A percentile compares a stretch with the other conserved stretches of the same genome.
Evolutionary conservation across 2,113 vertebrate species (phyloP).

Genomic region (Glaucomys volans): DNA sequence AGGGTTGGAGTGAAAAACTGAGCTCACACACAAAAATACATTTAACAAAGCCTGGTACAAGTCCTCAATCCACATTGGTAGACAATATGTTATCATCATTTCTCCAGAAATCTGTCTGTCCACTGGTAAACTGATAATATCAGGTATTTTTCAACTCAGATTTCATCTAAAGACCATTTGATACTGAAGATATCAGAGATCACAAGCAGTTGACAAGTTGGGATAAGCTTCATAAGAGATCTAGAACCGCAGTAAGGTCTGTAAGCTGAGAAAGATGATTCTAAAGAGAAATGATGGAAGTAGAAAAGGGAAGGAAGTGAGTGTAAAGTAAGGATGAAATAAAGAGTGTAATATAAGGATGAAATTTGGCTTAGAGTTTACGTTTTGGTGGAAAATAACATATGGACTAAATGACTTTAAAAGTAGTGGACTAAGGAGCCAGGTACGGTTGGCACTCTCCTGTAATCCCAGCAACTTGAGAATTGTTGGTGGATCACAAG

Average conservation of each 20-base stretch:
- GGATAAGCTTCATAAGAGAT: neutral
- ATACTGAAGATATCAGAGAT: neutral
- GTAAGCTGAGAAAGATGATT: neutral
- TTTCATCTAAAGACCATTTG: neutral
- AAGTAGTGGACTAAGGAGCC: neutral
- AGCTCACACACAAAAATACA: constrained; percentile 14
- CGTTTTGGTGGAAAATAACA: constrained; percentile 31
- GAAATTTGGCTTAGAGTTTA: neutral
- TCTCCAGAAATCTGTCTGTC: constrained; percentile 30
- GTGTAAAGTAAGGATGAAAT: too few relatives aligned
- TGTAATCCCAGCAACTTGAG: too few relatives aligned
- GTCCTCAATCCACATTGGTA: neutral
- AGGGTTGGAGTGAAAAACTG: neutral
- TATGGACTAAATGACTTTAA: neutral
- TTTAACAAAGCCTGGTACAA: neutral
- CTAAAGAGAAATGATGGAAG: neutral
- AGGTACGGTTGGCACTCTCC: too few relatives aligned
- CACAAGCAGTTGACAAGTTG: neutral
- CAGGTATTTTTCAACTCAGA: constrained; percentile 44
- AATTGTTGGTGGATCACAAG: too few relatives aligned
- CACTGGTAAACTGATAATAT: neutral
- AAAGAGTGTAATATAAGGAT: too few relatives aligned
- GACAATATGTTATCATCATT: neutral
- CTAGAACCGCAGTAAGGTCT: neutral
- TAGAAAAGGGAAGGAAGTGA: neutral